Conservation (phyloP, 2,113 vertebrate species). For the Axis porcinus region DNA sequence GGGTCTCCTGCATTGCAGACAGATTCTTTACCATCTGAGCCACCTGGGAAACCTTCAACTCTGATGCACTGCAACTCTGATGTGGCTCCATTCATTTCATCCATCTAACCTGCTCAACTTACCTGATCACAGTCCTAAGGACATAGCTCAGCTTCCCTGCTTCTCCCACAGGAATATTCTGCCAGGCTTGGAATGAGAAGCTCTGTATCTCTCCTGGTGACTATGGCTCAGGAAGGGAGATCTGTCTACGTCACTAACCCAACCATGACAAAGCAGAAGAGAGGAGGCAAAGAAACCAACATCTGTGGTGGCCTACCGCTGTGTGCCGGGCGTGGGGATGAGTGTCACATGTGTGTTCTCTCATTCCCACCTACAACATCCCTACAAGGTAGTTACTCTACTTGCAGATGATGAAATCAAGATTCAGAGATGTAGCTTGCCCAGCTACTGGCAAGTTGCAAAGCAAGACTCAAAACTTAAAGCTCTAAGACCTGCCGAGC, state of each 20-base stretch:
- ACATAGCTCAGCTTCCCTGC: neutral
- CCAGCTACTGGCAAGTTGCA: neutral
- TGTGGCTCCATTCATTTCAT: neutral
- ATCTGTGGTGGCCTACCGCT: neutral
- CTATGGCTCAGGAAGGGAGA: neutral
- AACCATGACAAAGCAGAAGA: neutral
- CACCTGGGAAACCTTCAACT: neutral
- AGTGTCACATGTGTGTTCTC: neutral
- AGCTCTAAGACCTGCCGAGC: neutral
- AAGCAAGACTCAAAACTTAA: slow-evolving; percentile 36
- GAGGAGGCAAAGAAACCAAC: neutral
- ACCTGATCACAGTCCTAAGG: neutral
- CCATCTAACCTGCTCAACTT: neutral
- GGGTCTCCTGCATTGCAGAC: neutral
- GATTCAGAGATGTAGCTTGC: neutral
- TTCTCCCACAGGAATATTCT: neutral
- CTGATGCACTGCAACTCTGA: neutral
- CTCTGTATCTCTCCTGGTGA: neutral
- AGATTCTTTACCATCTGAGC: neutral
- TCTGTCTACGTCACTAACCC: neutral
- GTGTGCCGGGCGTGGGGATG: neutral
- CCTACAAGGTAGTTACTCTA: neutral
- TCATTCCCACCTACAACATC: neutral
- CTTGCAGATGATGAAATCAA: slow-evolving; percentile 23
- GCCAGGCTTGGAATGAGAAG: neutral